Base-by-base conservation (phyloP, 2,888 invertebrate genomes). In the Folsomia manolachei region DNA sequence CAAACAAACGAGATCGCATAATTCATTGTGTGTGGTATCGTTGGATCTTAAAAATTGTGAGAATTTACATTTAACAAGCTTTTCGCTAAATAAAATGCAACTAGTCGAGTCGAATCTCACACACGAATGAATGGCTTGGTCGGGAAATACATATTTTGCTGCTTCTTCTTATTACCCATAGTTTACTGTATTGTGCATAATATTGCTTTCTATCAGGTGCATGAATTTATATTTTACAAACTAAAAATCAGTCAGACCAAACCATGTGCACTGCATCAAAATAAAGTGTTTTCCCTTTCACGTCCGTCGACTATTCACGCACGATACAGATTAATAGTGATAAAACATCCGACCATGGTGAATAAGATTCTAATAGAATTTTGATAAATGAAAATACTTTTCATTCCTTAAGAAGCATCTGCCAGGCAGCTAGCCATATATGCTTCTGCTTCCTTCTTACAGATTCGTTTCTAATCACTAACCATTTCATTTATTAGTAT, bases 371-470 rank as follows among this genome's bases (percentile, higher is more conserved):
- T 66, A 66, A 51, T 66, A 66, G 52, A 52, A 66, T 66, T 66
- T 66, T 66, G 65, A 66, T 66, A 51, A 66, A 66, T 66, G 65
- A 66, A 66, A 63, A 63, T 64, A 27, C 19, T 4, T 27, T 66
- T 66, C 65, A 56, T 56, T 19, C 56, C n/a, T n/a, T n/a, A n/a
- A n/a, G n/a, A n/a, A n/a, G n/a, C 56, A 7, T 56, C 56, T 19
- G 39, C 39, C 21, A 56, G 4, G 19, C n/a, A 7, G 18, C 51
- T 51, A 9, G 9, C 18, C 51, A 51, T 18, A 51, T 11, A 51
- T 18, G 18, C 51, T 11, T 51, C 51, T 51, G 9, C 18, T 51
- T 11, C 19, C 18, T 56, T 19, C 56, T 7, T 56, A 56, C 19
- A 56, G n/a, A 14, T 56, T 7, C 7, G 7, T 56, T 56, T 56